Percentiles rank a stretch among this genome's conserved stretches.
These are phyloP conservation scores for Lophius piscatorius DNA, from an alignment of 2,113 vertebrate species.

Conservation along the genomic window DNA sequence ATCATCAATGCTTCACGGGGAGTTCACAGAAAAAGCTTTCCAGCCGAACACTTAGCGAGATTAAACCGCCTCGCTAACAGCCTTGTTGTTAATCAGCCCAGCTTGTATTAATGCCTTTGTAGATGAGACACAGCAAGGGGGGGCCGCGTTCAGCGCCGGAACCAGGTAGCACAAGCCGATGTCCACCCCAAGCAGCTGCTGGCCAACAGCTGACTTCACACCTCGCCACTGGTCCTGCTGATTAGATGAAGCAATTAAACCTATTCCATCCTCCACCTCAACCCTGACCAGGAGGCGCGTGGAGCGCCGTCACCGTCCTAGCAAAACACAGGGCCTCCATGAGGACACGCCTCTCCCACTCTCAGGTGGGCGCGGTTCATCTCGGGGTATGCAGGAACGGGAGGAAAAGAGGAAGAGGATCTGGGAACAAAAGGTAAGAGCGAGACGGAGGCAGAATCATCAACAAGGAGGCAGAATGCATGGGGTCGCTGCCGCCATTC, in stretches of 20 bases:
- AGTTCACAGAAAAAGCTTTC: slow-evolving; percentile 52
- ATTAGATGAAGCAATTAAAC: slow-evolving; percentile 60
- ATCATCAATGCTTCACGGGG: slow-evolving; percentile 60
- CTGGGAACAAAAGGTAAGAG: slow-evolving; percentile 23
- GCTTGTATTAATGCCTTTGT: slow-evolving; percentile 69
- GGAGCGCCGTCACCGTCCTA: slow-evolving; percentile 49
- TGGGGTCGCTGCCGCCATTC: slow-evolving; percentile 45
- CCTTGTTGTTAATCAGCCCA: slow-evolving; percentile 50
- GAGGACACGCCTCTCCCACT: no score
- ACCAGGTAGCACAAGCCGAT: slow-evolving; percentile 64
- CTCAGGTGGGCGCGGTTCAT: no score
- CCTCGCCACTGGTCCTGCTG: slow-evolving; percentile 42
- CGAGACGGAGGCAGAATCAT: slow-evolving; percentile 9
- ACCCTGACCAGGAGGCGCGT: slow-evolving; percentile 35
- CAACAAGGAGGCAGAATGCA: slow-evolving; percentile 30
- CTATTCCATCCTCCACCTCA: slow-evolving; percentile 52
- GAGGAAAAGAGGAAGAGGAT: not conserved
- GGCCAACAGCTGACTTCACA: slow-evolving; percentile 70
- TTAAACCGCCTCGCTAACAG: slow-evolving; percentile 50
- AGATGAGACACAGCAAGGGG: slow-evolving; percentile 65
- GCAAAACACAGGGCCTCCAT: slow-evolving; percentile 43
- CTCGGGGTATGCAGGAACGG: slow-evolving; percentile 4
- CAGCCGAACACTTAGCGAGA: slow-evolving; percentile 68
- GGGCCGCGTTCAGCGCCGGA: slow-evolving; percentile 60
- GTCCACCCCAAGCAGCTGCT: slow-evolving; percentile 22